Base-by-base conservation (phyloP, 30 jellyfish, hydroid and myxozoan species). In the Cassiopea xamachana region DNA sequence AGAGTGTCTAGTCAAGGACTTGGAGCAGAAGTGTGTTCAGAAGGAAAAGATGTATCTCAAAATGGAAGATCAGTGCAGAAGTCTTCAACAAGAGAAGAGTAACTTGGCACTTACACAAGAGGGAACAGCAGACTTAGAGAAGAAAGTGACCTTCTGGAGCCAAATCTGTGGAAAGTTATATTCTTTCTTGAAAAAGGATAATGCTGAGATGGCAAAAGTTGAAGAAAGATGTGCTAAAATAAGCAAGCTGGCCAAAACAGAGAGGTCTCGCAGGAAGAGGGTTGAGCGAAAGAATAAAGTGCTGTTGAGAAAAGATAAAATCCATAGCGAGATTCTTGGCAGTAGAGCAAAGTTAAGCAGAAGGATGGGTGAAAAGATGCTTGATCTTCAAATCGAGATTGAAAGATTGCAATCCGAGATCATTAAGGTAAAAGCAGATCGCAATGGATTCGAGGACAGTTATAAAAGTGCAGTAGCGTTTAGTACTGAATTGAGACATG, bases 321-420 rank as follows among this genome's bases (percentile, higher is more conserved):
- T n/a, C n/a, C 39, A 0, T 27, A 27, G 39, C 39, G 39, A 27
- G 39, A 27, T 27, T 27, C 39, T 27, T 27, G 39, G 39, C 39
- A 27, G 39, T 27, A 27, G 39, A 27, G 39, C 39, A 27, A 27
- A 27, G 39, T 0, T 27, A 64, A 64, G 74, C 5, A 64, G 74
- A 27, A 64, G 86, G 72, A 59, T 79, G 19, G 80, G 80, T 8
- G 80, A 55, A 15, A 71, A 71, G 55, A 71, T 2, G n/a, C 80
- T 71, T 19, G 58, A 71, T 71, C 5, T 71, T 1, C 80, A 71
- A 55, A 1, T 71, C 2, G 47, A 71, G 55, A 43, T 71, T 19
- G 3, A 6, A 6, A 7, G 55, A 9, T 43, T 71, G 58, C 80
- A 71, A 71, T 19, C 80, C 51, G 80, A 71, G 55, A 71, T 71